phyloP scores from a whole-genome alignment of 2,797 vertebrate species.

The Falco columbarius region DNA sequence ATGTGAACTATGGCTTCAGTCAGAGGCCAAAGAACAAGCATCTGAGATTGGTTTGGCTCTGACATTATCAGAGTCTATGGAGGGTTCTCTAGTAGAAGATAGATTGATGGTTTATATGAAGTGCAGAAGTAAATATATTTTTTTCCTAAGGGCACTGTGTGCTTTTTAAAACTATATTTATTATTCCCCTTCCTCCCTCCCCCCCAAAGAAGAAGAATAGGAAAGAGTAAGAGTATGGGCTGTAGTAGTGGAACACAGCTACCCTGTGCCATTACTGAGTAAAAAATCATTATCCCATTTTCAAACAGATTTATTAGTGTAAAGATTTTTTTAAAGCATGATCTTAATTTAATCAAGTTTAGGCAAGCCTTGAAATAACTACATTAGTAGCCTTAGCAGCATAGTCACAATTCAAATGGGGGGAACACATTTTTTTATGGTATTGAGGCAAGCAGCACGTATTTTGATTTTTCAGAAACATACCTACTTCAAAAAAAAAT shows the following conservation, averaged over 20 bases:
- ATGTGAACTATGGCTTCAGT: neutral
- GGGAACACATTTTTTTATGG: neutral
- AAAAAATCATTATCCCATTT: neutral
- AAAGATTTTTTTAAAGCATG: neutral
- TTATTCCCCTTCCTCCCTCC: neutral
- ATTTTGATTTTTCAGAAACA: neutral
- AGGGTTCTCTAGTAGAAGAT: neutral
- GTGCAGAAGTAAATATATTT: neutral
- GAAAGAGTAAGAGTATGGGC: neutral
- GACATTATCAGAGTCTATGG: neutral
- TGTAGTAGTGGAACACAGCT: neutral
- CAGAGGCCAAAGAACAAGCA: neutral
- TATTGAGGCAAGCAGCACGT: accelerated
- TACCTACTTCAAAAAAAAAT: neutral
- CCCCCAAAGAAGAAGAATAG: neutral
- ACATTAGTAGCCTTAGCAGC: neutral
- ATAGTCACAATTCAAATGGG: neutral
- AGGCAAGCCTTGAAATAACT: neutral
- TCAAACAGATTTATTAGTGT: neutral
- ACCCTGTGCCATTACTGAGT: neutral
- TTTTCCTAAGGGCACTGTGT: neutral
- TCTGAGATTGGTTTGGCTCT: neutral
- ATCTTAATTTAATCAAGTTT: neutral
- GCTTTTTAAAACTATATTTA: neutral
- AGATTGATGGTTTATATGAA: neutral